phyloP scores from a whole-genome alignment of 2,113 vertebrate species.

The Cyanocitta stelleri region DNA sequence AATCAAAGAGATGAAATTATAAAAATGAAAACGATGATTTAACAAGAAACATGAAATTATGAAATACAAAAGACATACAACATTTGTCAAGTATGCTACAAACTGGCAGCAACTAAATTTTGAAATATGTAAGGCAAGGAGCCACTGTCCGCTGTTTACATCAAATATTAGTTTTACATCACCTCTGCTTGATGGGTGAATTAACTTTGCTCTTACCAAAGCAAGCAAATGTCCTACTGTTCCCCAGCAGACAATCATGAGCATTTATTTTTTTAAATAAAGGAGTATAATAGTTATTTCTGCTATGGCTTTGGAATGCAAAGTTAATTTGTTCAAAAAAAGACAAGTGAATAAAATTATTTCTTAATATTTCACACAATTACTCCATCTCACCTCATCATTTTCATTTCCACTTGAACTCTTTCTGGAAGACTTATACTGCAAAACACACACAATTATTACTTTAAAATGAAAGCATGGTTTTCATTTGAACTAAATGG shows the following conservation, averaged over 20 bases:
- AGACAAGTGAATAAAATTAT: neutral
- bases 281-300: neutral
- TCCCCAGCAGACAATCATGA: neutral
- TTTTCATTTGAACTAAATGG: neutral
- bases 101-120: neutral
- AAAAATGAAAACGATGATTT: conserved; percentile 60
- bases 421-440: conserved; percentile 85
- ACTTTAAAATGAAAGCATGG: neutral
- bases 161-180: neutral
- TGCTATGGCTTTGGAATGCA: neutral
- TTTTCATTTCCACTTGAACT: conserved; percentile 85
- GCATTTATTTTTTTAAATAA: neutral
- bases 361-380: neutral
- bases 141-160: neutral
- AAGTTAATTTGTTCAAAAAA: neutral
- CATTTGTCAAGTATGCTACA: neutral
- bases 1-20: conserved; percentile 74
- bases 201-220: neutral
- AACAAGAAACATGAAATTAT: conserved; percentile 28
- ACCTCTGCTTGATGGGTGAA: neutral
- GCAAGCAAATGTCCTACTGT: neutral
- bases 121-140: neutral
- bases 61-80: neutral
- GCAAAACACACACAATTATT: conserved; percentile 67
- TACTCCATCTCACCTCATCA: conserved; percentile 81